Base-by-base conservation (phyloP, 2,797 vertebrate species). In the Rhyacichthys aspro region DNA sequence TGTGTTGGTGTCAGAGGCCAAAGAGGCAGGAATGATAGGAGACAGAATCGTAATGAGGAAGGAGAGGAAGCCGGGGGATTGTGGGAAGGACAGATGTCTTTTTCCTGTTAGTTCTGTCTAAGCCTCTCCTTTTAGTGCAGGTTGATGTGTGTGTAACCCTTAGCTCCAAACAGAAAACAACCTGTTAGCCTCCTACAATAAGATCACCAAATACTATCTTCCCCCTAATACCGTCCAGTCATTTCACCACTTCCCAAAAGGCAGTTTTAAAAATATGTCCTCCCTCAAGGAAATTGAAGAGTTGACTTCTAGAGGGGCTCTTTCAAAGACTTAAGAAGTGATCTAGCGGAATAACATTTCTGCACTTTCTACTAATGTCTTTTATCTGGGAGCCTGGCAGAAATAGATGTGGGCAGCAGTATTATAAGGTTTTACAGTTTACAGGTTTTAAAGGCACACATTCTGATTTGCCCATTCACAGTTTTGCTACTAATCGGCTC, bases 1-100 rank as follows among this genome's bases (percentile, higher is more conserved):
- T 75, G 64, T 79, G 69, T 74, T 79, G 43, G 60, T 81, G 75
- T 85, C 78, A 67, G 72, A 71, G 65, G 55, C 50, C 61, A 69
- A 74, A 74, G 62, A 81, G 60, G 48, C n/a, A 5, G 47, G 28
- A 62, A 74, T 63, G 50, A 74, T 71, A 45, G 53, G 50, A 48
- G 54, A 63, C 8, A 8, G 16, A 56, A 47, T 48, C 1, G 2
- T 59, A 58, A 64, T 15, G 17, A 69, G n/a, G 12, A 42, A 67
- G 37, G 11, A 16, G 17, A 58, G 9, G 7, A 32, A 28, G 19
- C 12, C 4, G 17, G 11, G 19, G 34, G 28, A 7, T 16, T 28
- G 28, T 11, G 42, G 15, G 19, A 37, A 32, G 37, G 15, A 18
- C 12, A 19, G 6, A 14, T 12, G 58, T n/a, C 43, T 61, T 59